Evolutionary conservation across 2,888 invertebrate genomes (phyloP).

Genomic region (Muscina levida): DNA sequence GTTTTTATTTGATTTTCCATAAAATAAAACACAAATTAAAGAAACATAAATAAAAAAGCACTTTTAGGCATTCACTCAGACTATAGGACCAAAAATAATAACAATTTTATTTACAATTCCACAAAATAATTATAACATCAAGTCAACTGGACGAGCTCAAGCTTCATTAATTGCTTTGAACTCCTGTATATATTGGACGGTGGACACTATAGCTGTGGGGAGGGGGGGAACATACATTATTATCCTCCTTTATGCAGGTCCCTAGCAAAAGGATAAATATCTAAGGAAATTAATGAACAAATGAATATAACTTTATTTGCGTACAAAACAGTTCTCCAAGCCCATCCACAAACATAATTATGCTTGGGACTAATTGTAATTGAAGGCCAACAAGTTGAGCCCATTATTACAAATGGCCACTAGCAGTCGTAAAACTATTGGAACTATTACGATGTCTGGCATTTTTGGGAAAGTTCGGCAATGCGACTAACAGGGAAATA

Average conservation of each 20-base stretch:
- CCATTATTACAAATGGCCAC: neutral
- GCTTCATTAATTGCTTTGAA: neutral
- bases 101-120: slow-evolving; percentile 8
- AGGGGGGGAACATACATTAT: neutral
- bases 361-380: slow-evolving; percentile 39
- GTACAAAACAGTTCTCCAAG: neutral
- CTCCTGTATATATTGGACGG: neutral
- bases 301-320: slow-evolving; percentile 11
- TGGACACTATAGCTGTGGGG: no score
- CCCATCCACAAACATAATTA: neutral
- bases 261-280: neutral
- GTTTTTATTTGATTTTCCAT: no score
- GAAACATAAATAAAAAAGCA: neutral
- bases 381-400: slow-evolving; percentile 21
- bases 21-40: slow-evolving; percentile 18
- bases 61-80: neutral
- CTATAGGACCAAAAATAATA: neutral
- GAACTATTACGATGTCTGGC: neutral
- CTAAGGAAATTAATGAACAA: neutral
- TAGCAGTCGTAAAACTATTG: neutral
- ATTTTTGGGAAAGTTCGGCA: no score
- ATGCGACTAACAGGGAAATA: no score
- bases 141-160: neutral
- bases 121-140: slow-evolving; percentile 9
- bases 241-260: neutral